Conservation (phyloP, 2,797 vertebrate genomes). For the Fratercula arctica region DNA sequence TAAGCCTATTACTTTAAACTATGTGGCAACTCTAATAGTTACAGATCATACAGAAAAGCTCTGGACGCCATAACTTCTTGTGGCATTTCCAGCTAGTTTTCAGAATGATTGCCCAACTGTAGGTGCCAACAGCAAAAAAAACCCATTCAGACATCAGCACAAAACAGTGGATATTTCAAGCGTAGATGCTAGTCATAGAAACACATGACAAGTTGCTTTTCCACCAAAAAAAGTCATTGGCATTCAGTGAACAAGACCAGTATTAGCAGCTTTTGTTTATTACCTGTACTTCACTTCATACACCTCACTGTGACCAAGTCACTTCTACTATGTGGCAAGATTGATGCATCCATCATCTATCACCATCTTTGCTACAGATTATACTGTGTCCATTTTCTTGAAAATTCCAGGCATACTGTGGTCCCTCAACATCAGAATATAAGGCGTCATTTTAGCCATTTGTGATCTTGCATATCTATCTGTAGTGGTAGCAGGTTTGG, state of each 20-base stretch:
- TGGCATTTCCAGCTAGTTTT: background rate
- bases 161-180: background rate
- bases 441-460: background rate
- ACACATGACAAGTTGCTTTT: background rate
- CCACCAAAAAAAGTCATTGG: fast-evolving
- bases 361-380: background rate
- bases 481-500: background rate
- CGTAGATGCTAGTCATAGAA: background rate
- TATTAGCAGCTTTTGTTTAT: background rate
- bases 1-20: background rate
- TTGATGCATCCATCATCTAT: background rate
- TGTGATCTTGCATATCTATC: background rate
- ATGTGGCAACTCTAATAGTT: background rate
- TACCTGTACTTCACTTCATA: background rate
- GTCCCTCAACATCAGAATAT: background rate
- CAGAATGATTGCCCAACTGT: background rate
- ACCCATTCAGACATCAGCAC: background rate
- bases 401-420: background rate
- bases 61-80: background rate
- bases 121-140: background rate
- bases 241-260: background rate
- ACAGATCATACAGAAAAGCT: background rate
- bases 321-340: background rate
- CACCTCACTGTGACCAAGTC: background rate
- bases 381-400: fast-evolving